Conservation (phyloP, 2,113 vertebrate species). For the Macroglossus sobrinus region DNA sequence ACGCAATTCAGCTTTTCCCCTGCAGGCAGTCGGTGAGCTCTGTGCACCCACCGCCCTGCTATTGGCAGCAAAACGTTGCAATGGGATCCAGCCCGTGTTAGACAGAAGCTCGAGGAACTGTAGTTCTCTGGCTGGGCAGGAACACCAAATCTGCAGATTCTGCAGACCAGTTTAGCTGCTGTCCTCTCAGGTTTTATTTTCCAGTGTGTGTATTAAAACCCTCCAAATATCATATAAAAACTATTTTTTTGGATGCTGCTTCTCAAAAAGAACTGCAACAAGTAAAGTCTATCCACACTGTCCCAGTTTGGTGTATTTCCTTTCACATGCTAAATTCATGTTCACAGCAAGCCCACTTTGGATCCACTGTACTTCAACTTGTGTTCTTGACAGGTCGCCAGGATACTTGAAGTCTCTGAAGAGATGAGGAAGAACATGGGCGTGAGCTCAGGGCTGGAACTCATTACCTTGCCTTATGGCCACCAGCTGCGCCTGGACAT, state of each 20-base stretch:
- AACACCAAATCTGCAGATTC: background rate
- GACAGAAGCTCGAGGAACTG: background rate
- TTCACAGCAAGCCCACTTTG: background rate
- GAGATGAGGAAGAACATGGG: constrained; percentile 92
- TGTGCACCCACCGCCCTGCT: background rate
- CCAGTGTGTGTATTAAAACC: background rate
- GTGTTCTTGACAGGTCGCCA: constrained; percentile 86
- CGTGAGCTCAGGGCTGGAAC: constrained; percentile 92
- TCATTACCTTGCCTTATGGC: constrained; percentile 93
- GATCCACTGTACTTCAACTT: background rate
- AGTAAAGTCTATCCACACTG: accelerated
- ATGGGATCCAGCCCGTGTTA: background rate
- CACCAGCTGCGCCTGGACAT: constrained; percentile 94
- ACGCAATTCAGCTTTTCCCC: accelerated
- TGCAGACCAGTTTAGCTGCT: background rate
- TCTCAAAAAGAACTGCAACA: background rate
- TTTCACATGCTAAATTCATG: background rate
- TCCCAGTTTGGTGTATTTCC: background rate
- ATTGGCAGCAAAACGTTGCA: background rate
- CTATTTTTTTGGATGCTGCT: background rate
- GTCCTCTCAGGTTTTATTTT: background rate
- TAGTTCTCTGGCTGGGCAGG: background rate
- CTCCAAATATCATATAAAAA: background rate
- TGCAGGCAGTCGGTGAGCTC: accelerated
- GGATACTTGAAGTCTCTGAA: constrained; percentile 91